Base-by-base conservation (phyloP, 2,797 vertebrate genomes). In the Myotis findleyi region DNA sequence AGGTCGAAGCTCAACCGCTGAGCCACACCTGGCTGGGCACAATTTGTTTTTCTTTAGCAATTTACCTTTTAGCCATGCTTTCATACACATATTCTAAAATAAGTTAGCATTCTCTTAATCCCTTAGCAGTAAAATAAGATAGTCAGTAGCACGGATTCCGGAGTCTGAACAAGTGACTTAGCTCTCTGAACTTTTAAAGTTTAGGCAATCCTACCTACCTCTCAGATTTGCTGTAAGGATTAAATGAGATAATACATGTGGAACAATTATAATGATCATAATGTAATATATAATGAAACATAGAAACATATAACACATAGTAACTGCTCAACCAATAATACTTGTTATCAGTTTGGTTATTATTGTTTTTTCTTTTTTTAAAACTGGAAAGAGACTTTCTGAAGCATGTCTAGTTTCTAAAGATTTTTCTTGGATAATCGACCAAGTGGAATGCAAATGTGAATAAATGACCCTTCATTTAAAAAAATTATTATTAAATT, bases 41-140 rank as follows among this genome's bases (percentile, higher is more conserved):
- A 30, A 47, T 51, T 94, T 95, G 25, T 79, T 53, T 93, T 87
- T 53, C 77, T 80, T 79, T n/a, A 79, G 13, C 33, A 77, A 33
- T 66, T 91, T 80, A 73, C n/a, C 33, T 80, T 95, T 87, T 88
- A 64, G n/a, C 93, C 69, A 69, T 75, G 8, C 38, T 76, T 82
- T 81, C 53, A 73, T 66, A 59, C 16, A 47, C 38, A 82, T 23
- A 44, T 30, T 64, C 62, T 69, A 77, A 85, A 81, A 85, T n/a
- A 30, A 94, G 2, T 51, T 72, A 77, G 25, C 27, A 44, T 69
- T 55, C 25, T 76, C 38, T 69, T 75, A 80, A 53, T 79, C 13
- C 13, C 14, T 85, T 73, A 8, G 33, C 30, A 79, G 49, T 83
- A 49, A 80, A 72, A 68, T 53, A 27, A 23, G 25, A 49, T 33